phyloP scores from a whole-genome alignment of 2,113 vertebrate species.

The Heliornis fulica region DNA sequence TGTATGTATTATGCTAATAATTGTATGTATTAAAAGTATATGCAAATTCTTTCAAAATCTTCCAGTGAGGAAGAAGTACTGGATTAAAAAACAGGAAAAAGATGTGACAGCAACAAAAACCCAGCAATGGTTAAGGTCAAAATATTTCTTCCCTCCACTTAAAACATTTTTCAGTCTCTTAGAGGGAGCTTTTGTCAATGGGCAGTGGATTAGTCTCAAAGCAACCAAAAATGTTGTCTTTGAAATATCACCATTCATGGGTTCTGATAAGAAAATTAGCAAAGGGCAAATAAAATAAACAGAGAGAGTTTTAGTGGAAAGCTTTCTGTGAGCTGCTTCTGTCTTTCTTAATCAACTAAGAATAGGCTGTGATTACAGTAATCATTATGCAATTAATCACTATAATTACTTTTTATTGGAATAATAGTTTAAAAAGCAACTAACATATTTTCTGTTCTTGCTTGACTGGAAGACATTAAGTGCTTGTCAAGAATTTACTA shows the following conservation, averaged over 20 bases:
- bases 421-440: constrained; percentile 67
- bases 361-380: constrained; percentile 73
- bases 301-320: constrained; percentile 40
- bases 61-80: neutral
- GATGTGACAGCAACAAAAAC: neutral
- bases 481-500: constrained; percentile 62
- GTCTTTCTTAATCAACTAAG: constrained; percentile 74
- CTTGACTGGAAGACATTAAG: constrained; percentile 62
- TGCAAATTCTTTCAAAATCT: neutral
- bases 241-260: neutral
- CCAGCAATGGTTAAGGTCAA: neutral
- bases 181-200: neutral
- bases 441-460: constrained; percentile 64
- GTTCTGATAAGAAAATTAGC: constrained; percentile 16
- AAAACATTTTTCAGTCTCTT: neutral
- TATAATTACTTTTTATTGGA: constrained; percentile 74
- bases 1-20: neutral
- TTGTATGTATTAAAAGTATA: neutral
- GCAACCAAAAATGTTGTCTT: neutral
- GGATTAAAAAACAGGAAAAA: neutral
- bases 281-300: constrained; percentile 56
- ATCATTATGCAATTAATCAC: constrained; percentile 76
- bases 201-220: neutral
- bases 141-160: neutral
- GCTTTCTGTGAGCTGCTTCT: constrained; percentile 55